A percentile compares a stretch with the other conserved stretches of the same genome.
Evolutionary conservation across 2,888 invertebrate genomes (phyloP).

Genomic region (Hydroisotoma schaefferi): DNA sequence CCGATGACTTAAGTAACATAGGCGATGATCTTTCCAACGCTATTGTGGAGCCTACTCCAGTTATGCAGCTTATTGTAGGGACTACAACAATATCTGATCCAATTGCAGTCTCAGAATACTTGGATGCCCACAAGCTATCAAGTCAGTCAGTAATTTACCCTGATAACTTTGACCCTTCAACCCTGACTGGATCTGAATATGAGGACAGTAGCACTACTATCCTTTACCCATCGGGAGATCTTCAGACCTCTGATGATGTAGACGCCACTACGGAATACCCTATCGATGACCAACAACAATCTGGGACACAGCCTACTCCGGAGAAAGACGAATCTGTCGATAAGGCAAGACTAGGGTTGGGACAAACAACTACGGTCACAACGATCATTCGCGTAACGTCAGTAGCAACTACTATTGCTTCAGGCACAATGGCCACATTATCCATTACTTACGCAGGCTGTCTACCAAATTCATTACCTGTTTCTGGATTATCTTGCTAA

Average conservation of each 20-base stretch:
- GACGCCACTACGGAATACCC: neutral
- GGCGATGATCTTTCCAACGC: neutral
- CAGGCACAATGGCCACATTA: constrained; percentile 26
- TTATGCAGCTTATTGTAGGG: constrained; percentile 25
- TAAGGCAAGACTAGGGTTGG: neutral
- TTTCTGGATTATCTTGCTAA: constrained; percentile 19
- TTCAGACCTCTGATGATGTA: neutral
- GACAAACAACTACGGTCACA: constrained; percentile 12
- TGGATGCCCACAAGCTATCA: constrained; percentile 20
- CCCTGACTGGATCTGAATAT: constrained; percentile 6
- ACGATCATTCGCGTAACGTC: constrained; percentile 36
- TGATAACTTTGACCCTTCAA: neutral
- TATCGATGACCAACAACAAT: neutral
- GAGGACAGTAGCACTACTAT: neutral
- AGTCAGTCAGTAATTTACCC: constrained; percentile 26
- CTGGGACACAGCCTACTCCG: too few species aligned
- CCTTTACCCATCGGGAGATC: constrained; percentile 27
- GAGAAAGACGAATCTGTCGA: neutral
- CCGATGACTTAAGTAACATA: neutral
- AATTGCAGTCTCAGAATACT: constrained; percentile 21
- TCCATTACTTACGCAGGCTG: constrained; percentile 40
- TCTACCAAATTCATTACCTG: constrained; percentile 26
- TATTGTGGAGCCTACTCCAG: constrained; percentile 18
- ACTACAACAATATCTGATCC: constrained; percentile 29
- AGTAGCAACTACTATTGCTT: constrained; percentile 28